Evolutionary conservation across 2,888 invertebrate genomes (phyloP), one percentile per base, ranked within the genome.

Genomic region (Calliopum simillimum): DNA sequence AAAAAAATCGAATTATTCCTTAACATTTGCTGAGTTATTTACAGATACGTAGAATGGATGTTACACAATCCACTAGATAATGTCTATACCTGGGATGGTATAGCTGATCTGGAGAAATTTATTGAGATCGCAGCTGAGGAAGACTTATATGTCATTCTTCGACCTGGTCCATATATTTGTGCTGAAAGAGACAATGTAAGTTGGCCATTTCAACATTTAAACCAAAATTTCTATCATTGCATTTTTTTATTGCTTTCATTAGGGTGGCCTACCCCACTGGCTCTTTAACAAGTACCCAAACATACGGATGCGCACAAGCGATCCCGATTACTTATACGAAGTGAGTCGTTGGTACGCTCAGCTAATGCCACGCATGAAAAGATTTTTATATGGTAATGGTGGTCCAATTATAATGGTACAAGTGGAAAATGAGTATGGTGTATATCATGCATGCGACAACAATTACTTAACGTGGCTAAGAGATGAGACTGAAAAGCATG

Each of bases 141-240:
- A 81, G 94, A 91, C 44, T 87, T 98, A 21, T 87, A 92, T n/a
- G 94, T 96, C 0, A 89, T 97, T 33, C 85, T 97, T 1, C 87
- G 97, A 33, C 92, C 95, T 0, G 97, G 97, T 0, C 97, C 97
- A 0, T 97, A 95, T 79, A 96, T 97, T 76, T 96, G 96, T 84
- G 95, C 94, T 11, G 97, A 98, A 87, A 90, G 96, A 86, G 96
- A 97, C 78, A 86, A 90, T 84, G 90, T 89, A 82, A 76, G 76
- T 64, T 33, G 23, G 2, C 5, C 8, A n/a, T 23, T 21, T 56
- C 13, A 13, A 4, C 3, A 33, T 33, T 33, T 33, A 2, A 33
- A 33, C n/a, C n/a, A n/a, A n/a, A n/a, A n/a, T n/a, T 49, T 49
- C 49, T n/a, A 12, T 6, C 1, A 49, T 49, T 47, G 25, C 23